Evolutionary conservation across 1,140 invertebrate species (phyloP).

Genomic region (Tetranychus cinnabarinus): DNA sequence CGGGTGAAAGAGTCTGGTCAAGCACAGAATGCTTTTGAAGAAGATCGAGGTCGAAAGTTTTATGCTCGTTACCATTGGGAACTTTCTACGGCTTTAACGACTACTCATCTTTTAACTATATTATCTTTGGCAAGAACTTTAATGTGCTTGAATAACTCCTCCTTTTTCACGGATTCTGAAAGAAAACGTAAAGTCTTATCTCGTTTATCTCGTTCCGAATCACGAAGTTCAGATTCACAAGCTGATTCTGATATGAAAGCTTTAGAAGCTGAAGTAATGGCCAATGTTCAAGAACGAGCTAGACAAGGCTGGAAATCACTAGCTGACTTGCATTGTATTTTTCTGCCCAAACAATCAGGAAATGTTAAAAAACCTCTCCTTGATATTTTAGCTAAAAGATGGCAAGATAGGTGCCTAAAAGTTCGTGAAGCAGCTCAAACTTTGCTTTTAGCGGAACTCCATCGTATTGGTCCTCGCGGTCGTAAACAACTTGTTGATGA

Average conservation of each 20-base stretch:
- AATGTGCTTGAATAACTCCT: constrained; percentile 92
- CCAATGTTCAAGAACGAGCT: constrained; percentile 63
- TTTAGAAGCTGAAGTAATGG: constrained; percentile 53
- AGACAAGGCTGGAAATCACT: constrained; percentile 90
- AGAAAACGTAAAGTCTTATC: constrained; percentile 12
- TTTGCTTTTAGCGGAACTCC: constrained; percentile 71
- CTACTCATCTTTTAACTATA: constrained; percentile 78
- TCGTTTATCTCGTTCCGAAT: constrained; percentile 14
- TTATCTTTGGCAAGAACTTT: constrained; percentile 85
- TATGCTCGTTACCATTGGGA: constrained; percentile 78
- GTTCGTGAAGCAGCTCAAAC: constrained; percentile 88
- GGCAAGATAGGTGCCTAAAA: constrained; percentile 96
- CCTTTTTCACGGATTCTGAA: constrained; percentile 33
- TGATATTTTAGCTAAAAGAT: constrained; percentile 84
- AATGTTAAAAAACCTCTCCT: constrained; percentile 76
- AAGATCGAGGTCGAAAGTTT: constrained; percentile 53
- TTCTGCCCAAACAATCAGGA: constrained; percentile 62
- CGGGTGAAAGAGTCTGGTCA: constrained; percentile 29
- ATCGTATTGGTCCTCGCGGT: constrained; percentile 68
- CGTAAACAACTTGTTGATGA: constrained; percentile 72
- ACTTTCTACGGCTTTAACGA: constrained; percentile 74
- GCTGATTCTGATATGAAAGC: constrained; percentile 25
- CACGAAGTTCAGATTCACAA: constrained; percentile 6
- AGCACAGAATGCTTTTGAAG: constrained; percentile 41
- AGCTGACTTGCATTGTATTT: constrained; percentile 81